Evolutionary conservation across 2,888 invertebrate genomes (phyloP).

Genomic region (Drosophila cognata): DNA sequence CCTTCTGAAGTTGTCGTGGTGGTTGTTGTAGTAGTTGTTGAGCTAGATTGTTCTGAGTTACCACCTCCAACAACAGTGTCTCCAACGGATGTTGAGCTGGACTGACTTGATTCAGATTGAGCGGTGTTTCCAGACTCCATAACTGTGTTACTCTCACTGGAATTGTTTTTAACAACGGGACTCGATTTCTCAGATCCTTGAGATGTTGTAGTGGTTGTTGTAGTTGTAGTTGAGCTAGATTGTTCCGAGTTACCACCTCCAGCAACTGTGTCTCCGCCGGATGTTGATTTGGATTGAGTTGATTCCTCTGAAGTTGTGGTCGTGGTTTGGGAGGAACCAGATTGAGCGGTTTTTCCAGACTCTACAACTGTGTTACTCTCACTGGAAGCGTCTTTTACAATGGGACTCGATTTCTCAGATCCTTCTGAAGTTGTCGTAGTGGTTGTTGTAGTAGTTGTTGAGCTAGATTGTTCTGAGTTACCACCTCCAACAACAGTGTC

Average conservation of each 20-base stretch:
- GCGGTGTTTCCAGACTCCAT: not conserved
- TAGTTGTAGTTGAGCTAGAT: slow-evolving; percentile 4
- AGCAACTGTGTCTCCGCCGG: no score
- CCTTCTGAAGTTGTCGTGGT: not conserved
- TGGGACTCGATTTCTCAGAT: not conserved
- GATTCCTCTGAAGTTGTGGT: no score
- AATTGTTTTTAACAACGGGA: not conserved
- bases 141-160: not conserved
- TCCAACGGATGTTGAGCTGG: not conserved
- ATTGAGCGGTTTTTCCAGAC: slow-evolving; percentile 17
- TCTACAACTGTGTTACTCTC: not conserved
- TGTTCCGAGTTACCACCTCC: not conserved
- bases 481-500: not conserved
- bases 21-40: not conserved
- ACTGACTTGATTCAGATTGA: not conserved
- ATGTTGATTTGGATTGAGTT: no score
- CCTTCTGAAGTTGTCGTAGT: not conserved
- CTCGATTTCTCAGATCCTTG: not conserved
- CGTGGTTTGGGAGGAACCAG: no score
- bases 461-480: not conserved
- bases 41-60: not conserved
- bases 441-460: not conserved
- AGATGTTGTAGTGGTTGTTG: slow-evolving; percentile 12
- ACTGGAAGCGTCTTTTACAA: not conserved
- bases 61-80: not conserved